Percentiles rank a stretch among this genome's conserved stretches.
These are phyloP conservation scores for Nothoprocta perdicaria DNA, from an alignment of 2,113 vertebrate genomes.

Conservation along the genomic window DNA sequence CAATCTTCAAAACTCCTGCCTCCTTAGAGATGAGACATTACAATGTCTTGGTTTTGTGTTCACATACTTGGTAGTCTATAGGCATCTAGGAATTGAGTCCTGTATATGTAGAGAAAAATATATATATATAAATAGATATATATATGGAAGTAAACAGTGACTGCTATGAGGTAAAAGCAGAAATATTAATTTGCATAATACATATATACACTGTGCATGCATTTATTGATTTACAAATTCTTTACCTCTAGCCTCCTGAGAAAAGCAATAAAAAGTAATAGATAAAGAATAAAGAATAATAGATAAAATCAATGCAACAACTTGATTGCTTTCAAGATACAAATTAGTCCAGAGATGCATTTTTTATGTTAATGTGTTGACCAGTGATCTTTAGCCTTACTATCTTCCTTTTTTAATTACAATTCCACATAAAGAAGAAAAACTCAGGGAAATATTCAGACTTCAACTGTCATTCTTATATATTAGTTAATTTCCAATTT, in stretches of 20 bases:
- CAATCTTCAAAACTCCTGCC: not conserved
- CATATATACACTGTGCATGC: not conserved
- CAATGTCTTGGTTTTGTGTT: accelerated
- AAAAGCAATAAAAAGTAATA: constrained; percentile 9
- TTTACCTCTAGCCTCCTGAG: not conserved
- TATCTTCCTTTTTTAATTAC: not conserved
- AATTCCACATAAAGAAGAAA: not conserved
- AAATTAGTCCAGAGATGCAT: not conserved
- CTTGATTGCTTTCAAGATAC: not conserved
- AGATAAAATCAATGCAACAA: not conserved
- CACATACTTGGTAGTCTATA: not conserved
- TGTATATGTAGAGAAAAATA: too few relatives aligned
- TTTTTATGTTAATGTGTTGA: not conserved
- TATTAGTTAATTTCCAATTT: not conserved
- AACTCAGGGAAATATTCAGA: not conserved
- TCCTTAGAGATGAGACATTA: not conserved
- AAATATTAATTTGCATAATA: not conserved
- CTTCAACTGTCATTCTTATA: not conserved
- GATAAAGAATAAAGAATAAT: not conserved
- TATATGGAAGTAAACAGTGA: not conserved
- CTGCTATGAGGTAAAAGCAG: not conserved
- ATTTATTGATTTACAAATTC: not conserved
- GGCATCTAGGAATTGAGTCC: not conserved
- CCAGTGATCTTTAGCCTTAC: not conserved
- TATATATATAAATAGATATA: too few relatives aligned